Evolutionary conservation across 2,113 vertebrate species (phyloP).

Genomic region (Heloderma charlesbogerti): DNA sequence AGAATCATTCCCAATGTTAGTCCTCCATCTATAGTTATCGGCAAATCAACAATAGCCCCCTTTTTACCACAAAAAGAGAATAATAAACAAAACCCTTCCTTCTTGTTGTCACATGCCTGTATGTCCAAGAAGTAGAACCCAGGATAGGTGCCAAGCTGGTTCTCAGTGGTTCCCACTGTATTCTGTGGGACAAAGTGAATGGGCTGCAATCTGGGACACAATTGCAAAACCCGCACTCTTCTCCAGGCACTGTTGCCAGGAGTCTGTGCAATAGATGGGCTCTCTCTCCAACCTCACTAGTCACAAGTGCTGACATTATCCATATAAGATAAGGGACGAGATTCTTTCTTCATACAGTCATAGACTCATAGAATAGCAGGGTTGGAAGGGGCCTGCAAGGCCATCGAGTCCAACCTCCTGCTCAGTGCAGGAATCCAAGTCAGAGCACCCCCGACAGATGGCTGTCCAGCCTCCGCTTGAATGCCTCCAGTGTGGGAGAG

Average conservation of each 20-base stretch:
- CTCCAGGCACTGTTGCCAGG: neutral
- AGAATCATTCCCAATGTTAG: neutral
- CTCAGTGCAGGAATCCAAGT: no score
- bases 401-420: no score
- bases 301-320: neutral
- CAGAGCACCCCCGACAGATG: no score
- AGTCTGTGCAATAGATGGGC: neutral
- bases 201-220: neutral
- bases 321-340: neutral
- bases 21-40: neutral
- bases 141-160: neutral
- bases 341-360: no score
- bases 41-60: neutral
- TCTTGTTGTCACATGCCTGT: neutral
- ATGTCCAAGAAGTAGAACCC: neutral
- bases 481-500: no score
- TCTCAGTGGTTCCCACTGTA: neutral
- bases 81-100: neutral
- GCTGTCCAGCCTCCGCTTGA: no score
- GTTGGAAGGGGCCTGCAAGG: no score
- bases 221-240: neutral
- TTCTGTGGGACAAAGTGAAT: neutral
- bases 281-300: neutral
- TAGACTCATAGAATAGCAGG: no score
- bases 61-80: neutral